These are phyloP conservation scores for Platanista minor DNA, from an alignment of 2,113 vertebrate species.

Conservation along the genomic window DNA sequence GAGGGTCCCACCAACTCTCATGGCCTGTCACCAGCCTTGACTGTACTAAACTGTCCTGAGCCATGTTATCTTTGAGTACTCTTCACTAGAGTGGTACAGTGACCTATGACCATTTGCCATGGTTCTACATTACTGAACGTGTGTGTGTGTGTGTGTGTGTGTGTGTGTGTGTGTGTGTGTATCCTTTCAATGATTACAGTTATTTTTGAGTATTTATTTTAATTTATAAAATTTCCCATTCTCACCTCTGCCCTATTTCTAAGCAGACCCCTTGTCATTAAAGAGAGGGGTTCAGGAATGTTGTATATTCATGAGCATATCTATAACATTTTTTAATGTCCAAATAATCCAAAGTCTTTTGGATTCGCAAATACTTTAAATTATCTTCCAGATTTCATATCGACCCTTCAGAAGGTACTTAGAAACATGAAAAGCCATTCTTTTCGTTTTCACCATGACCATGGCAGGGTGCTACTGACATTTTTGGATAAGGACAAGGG, in stretches of 20 bases:
- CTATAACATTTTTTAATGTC: not conserved
- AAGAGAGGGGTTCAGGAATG: not conserved
- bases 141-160: not conserved
- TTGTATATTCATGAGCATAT: not conserved
- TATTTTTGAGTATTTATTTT: not conserved
- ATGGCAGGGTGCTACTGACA: not conserved
- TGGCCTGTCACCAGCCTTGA: not conserved
- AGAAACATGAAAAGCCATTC: not conserved
- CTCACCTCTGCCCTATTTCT: not conserved
- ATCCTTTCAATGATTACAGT: not conserved
- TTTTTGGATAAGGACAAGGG: not conserved
- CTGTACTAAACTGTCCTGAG: not conserved
- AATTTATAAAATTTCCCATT: not conserved
- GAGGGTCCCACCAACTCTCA: not conserved
- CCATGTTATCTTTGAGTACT: not conserved
- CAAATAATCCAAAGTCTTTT: not conserved
- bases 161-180: not conserved
- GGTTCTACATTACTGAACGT: not conserved
- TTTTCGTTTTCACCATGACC: not conserved
- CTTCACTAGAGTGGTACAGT: not conserved
- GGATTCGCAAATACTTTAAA: not conserved
- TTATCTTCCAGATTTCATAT: not conserved
- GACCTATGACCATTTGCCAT: not conserved
- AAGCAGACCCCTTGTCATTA: not conserved
- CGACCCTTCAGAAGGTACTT: not conserved